phyloP scores from a whole-genome alignment of 2,888 invertebrate genomes.

The Pollenia labialis region DNA sequence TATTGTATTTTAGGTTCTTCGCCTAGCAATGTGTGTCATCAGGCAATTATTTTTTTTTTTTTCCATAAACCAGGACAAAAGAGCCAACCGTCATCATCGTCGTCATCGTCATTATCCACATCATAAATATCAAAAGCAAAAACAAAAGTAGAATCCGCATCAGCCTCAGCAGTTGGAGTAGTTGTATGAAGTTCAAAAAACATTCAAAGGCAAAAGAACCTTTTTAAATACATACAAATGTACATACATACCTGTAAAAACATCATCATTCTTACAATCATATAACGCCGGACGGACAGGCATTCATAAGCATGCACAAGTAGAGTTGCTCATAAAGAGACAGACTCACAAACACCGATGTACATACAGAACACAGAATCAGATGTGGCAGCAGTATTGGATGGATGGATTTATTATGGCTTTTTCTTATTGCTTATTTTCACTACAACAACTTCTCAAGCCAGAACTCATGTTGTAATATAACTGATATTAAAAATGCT shows the following conservation, averaged over 20 bases:
- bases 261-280: conserved; percentile 22
- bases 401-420: conserved; percentile 59
- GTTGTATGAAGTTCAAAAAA: conserved; percentile 38
- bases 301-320: conserved; percentile 1
- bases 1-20: conserved; percentile 17
- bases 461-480: neutral
- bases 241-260: neutral
- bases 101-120: conserved; percentile 25
- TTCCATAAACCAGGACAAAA: conserved; percentile 50
- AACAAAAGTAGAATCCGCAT: conserved; percentile 32
- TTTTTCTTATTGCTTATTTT: conserved; percentile 52
- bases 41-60: conserved; percentile 4
- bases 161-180: conserved; percentile 38
- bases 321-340: neutral
- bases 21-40: conserved; percentile 50
- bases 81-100: conserved; percentile 41
- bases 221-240: conserved; percentile 8
- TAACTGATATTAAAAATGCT: conserved; percentile 47
- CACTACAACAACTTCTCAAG: conserved; percentile 23
- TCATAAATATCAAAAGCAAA: conserved; percentile 52
- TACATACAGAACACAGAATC: conserved; percentile 16
- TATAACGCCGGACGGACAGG: conserved; percentile 7
- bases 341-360: conserved; percentile 28
- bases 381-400: conserved; percentile 41
- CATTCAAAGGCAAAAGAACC: conserved; percentile 53